Conservation (phyloP, 1,140 invertebrate species). For the Leptestheria dahalacensis region DNA sequence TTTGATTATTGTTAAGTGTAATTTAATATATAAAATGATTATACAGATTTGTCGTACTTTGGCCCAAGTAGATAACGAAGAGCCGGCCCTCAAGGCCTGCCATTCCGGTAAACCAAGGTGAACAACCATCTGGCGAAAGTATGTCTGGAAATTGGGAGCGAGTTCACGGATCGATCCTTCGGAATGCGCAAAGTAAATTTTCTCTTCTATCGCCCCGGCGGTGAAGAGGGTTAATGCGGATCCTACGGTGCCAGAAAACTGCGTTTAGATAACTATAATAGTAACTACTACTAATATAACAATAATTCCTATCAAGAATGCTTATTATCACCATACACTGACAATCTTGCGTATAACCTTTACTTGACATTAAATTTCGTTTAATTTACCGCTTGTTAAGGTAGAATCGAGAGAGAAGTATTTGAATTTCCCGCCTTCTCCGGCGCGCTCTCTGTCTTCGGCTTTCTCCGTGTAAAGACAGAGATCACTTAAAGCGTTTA, state of each 20-base stretch:
- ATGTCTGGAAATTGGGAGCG: background rate
- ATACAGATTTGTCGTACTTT: background rate
- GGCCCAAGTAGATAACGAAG: background rate
- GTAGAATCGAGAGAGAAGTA: background rate
- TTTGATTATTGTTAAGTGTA: no score
- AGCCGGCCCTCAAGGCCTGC: background rate
- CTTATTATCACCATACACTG: no score
- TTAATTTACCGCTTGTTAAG: conserved; percentile 1
- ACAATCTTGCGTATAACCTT: no score
- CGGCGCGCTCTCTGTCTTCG: background rate
- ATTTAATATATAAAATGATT: no score
- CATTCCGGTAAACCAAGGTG: background rate
- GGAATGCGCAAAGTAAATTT: background rate
- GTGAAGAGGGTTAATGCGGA: no score
- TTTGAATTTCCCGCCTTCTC: background rate
- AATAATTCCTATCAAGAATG: no score
- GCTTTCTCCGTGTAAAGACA: background rate
- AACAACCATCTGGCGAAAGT: background rate
- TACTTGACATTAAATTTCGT: no score
- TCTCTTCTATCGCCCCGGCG: background rate
- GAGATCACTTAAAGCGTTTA: conserved; percentile 3
- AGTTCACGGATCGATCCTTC: background rate
- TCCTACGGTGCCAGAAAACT: no score
- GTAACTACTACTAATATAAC: no score
- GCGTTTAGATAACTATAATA: no score